These are phyloP conservation scores for Lagria hirta DNA, from an alignment of 2,888 invertebrate genomes.

Conservation along the genomic window DNA sequence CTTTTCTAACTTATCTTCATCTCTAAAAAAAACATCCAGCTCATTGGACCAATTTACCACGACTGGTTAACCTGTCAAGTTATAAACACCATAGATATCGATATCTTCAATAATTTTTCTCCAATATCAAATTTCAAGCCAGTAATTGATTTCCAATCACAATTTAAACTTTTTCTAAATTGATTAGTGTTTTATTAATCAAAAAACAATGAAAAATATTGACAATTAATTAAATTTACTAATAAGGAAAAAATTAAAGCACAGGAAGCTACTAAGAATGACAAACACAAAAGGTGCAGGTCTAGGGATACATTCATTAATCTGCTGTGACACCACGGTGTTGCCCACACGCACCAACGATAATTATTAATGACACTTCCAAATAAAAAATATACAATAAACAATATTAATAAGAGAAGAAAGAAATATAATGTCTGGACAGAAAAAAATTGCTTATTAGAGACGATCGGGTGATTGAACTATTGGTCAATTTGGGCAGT, in stretches of 20 bases:
- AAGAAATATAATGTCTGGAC: too few relatives aligned
- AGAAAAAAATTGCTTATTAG: too few relatives aligned
- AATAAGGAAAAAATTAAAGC: too few relatives aligned
- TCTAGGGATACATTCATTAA: conserved; percentile 56
- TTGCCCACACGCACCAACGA: conserved; percentile 56
- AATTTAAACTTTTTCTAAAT: not conserved
- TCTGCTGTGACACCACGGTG: conserved; percentile 56
- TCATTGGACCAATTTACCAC: conserved; percentile 49
- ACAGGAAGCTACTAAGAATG: too few relatives aligned
- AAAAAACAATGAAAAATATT: not conserved
- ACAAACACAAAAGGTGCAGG: conserved; percentile 38
- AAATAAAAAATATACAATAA: too few relatives aligned
- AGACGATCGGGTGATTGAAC: too few relatives aligned
- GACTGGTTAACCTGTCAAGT: conserved; percentile 47
- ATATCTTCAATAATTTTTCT: conserved; percentile 41
- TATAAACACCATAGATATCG: conserved; percentile 45
- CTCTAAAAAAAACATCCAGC: conserved; percentile 34
- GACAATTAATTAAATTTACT: not conserved
- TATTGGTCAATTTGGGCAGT: too few relatives aligned
- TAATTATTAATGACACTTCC: conserved; percentile 57
- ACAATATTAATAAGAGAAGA: too few relatives aligned
- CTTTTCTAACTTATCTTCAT: conserved; percentile 20
- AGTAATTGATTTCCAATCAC: conserved; percentile 32
- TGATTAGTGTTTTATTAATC: not conserved
- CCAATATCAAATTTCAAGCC: conserved; percentile 34